These are phyloP conservation scores for Aphaenogaster ashmeadi DNA, from an alignment of 1,140 invertebrate species.

Conservation along the genomic window DNA sequence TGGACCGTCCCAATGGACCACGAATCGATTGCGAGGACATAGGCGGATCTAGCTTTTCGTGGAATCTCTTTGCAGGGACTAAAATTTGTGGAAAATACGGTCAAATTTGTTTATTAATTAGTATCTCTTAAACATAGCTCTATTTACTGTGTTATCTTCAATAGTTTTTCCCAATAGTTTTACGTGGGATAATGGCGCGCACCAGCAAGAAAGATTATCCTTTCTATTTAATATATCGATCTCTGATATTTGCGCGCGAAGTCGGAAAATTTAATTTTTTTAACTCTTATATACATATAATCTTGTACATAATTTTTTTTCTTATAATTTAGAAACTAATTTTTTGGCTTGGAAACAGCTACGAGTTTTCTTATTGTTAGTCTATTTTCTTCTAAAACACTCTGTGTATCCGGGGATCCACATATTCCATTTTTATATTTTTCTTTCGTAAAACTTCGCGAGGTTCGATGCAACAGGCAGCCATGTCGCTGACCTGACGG, in stretches of 20 bases:
- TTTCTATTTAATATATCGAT: slow-evolving; percentile 66
- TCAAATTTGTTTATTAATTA: neutral
- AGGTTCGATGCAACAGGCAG: slow-evolving; percentile 44
- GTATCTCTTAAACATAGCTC: neutral
- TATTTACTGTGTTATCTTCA: neutral
- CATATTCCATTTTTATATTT: neutral
- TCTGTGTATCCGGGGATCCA: neutral
- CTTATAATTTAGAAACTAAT: neutral
- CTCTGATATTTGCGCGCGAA: slow-evolving; percentile 26
- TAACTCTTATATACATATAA: neutral
- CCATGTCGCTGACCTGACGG: neutral
- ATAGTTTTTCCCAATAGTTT: neutral
- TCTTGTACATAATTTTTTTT: neutral
- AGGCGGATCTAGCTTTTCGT: neutral
- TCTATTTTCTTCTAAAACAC: neutral
- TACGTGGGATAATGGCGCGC: slow-evolving; percentile 69
- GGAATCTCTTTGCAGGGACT: neutral
- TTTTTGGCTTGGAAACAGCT: neutral
- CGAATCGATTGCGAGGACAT: neutral
- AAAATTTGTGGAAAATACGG: neutral
- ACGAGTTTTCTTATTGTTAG: neutral
- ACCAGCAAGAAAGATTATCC: slow-evolving; percentile 73
- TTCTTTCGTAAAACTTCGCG: neutral
- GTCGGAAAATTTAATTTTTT: neutral
- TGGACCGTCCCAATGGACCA: neutral